Conservation (phyloP, 2,797 vertebrate species). For the Cuniculus paca region DNA sequence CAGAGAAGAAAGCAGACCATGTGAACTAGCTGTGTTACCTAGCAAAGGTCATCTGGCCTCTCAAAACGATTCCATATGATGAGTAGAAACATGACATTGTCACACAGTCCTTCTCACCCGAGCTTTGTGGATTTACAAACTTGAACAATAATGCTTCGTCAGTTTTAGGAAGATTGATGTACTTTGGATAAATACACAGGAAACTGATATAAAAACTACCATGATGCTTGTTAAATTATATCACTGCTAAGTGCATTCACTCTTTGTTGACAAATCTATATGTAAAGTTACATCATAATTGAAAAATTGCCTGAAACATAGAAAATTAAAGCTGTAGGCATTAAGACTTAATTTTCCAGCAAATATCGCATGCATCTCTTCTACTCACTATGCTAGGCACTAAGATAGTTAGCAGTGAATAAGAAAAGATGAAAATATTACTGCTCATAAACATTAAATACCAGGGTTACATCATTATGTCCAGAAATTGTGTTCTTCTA, state of each 20-base stretch:
- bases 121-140: not conserved
- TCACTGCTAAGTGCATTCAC: not conserved
- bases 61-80: not conserved
- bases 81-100: not conserved
- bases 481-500: not conserved
- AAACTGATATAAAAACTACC: constrained; percentile 23
- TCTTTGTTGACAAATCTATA: not conserved
- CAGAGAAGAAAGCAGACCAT: not conserved
- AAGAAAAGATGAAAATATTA: not conserved
- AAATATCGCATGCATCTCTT: not conserved
- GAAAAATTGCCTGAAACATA: not conserved
- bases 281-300: constrained; percentile 25
- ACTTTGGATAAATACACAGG: not conserved
- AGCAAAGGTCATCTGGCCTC: not conserved
- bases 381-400: not conserved
- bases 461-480: not conserved
- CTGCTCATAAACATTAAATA: not conserved
- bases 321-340: not conserved
- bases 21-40: not conserved
- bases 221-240: not conserved
- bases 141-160: not conserved
- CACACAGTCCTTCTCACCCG: not conserved
- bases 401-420: not conserved
- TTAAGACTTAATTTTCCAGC: not conserved
- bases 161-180: not conserved